Conservation (phyloP, 1,140 invertebrate species). For the Bicyclus anynana region DNA sequence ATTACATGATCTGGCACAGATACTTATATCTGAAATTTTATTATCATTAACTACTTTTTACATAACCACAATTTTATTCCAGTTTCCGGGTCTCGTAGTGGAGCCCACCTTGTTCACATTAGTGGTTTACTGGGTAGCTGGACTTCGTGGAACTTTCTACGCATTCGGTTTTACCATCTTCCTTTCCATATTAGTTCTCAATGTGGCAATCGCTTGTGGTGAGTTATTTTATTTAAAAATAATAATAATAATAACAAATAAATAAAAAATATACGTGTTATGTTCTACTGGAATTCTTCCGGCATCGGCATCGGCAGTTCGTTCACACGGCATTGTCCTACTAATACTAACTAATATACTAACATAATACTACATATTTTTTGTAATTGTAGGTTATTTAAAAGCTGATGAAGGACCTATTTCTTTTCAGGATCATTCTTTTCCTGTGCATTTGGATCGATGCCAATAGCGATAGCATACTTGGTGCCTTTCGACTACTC, state of each 20-base stretch:
- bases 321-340: too few species aligned
- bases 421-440: constrained; percentile 86
- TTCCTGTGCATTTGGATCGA: constrained; percentile 88
- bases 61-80: constrained; percentile 28
- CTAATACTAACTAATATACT: too few species aligned
- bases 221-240: constrained; percentile 39
- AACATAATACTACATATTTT: too few species aligned
- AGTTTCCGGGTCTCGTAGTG: constrained; percentile 88
- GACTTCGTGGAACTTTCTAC: constrained; percentile 80
- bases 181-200: constrained; percentile 85
- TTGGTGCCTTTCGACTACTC: constrained; percentile 92
- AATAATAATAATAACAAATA: too few species aligned
- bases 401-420: too few species aligned
- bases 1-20: too few species aligned
- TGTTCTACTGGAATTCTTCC: too few species aligned
- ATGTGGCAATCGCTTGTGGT: constrained; percentile 91
- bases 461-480: constrained; percentile 88
- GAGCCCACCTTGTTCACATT: constrained; percentile 87
- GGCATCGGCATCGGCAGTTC: too few species aligned
- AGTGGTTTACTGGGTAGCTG: constrained; percentile 88
- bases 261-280: too few species aligned
- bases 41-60: too few species aligned
- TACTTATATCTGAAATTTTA: too few species aligned
- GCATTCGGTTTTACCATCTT: constrained; percentile 84
- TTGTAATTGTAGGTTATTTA: too few species aligned